Base-by-base conservation (phyloP, 1,140 invertebrate species). In the Coenobita brevimanus region DNA sequence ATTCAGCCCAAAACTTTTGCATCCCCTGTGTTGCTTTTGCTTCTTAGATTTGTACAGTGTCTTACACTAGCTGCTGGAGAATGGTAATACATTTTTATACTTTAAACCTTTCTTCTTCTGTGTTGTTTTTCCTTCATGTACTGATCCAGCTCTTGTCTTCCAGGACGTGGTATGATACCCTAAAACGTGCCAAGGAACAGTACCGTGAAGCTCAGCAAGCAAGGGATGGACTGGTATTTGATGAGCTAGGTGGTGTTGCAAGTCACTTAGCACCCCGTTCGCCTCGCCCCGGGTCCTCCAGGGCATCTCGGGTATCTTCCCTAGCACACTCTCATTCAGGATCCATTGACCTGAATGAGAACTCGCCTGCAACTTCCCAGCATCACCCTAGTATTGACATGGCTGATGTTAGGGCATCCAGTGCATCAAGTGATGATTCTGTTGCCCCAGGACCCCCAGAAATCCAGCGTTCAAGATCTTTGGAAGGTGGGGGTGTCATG, bases 141-240 rank as follows among this genome's bases (percentile, higher is more conserved):
- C 21, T 27, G 54, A 43, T 43, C 21, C 2, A n/a, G 15, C n/a
- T 50, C 10, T 33, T 41, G 17, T 30, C 13, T 67, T 43, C 95
- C 36, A 95, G 96, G 92, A 94, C 94, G 54, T 92, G 95, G 64
- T 95, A 95, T 92, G 90, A 90, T 75, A 89, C 86, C 30, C 64
- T 89, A 21, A 89, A 86, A 69, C 88, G 78, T 38, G 89, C 88
- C 17, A 90, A 90, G 62, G 82, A 90, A 79, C 90, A 89, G 75
- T 91, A 90, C 46, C 64, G 69, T 27, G 89, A 91, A 50, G 90
- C 91, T 75, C 69, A 91, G 64, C 90, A 90, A 79, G 90, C 90
- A 38, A 82, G 90, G 30, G 88, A 91, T 73, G 84, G 78, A 21
- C 60, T 89, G 50, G 91, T 93, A 50, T 92, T 92, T 43, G 92